phyloP scores from a whole-genome alignment of 2,888 invertebrate genomes.

The Meiosimyza decipiens region DNA sequence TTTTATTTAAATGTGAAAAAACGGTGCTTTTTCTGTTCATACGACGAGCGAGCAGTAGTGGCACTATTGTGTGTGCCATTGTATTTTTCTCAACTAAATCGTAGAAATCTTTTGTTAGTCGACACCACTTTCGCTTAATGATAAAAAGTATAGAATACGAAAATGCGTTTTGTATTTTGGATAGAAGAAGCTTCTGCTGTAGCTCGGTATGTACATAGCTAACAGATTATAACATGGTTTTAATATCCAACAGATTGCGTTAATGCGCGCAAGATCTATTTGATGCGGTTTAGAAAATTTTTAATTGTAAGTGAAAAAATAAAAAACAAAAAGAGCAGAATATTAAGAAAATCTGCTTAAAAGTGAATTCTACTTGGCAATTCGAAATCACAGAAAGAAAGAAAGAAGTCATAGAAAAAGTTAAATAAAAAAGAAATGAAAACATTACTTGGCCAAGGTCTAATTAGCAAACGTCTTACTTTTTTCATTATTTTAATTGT shows the following conservation, averaged over 20 bases:
- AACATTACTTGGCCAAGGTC: conserved; percentile 38
- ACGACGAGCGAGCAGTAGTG: background rate
- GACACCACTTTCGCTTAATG: conserved; percentile 40
- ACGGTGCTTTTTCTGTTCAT: conserved; percentile 51
- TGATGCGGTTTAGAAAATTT: conserved; percentile 4
- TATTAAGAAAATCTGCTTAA: conserved; percentile 29
- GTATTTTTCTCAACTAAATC: conserved; percentile 15
- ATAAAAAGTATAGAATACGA: conserved; percentile 5
- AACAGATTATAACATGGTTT: background rate
- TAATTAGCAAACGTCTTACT: conserved; percentile 42
- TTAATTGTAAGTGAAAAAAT: background rate
- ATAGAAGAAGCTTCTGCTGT: no score
- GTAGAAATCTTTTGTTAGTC: conserved; percentile 33
- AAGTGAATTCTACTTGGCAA: conserved; percentile 34
- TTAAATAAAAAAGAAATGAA: conserved; percentile 10
- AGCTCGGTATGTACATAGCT: background rate
- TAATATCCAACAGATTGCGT: background rate
- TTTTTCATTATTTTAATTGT: conserved; percentile 23
- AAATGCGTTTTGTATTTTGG: no score
- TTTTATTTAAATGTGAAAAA: conserved; percentile 52
- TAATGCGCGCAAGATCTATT: background rate
- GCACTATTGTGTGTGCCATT: no score
- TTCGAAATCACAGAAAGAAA: background rate
- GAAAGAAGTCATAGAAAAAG: conserved; percentile 2
- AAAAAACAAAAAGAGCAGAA: no score